Percentiles rank a stretch among this genome's conserved stretches.
Conservation (phyloP, 2,888 invertebrate genomes). For the Tupiocoris notatus region DNA sequence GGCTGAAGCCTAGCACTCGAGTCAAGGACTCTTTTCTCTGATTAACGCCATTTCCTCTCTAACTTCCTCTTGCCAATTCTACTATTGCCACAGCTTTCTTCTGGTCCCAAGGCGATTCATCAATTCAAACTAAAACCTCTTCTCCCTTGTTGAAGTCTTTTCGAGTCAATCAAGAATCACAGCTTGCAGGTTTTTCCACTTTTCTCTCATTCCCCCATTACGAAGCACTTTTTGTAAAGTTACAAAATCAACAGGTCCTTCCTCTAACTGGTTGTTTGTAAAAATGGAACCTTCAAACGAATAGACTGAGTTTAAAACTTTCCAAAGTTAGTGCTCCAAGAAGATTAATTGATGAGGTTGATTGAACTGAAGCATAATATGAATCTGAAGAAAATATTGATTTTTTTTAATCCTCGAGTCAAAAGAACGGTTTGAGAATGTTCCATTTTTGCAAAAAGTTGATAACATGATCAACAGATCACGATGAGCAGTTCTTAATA, state of each 20-base stretch:
- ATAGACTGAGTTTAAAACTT: too few relatives aligned
- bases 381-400: too few relatives aligned
- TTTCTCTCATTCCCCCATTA: not conserved
- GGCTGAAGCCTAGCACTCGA: not conserved
- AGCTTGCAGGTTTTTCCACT: not conserved
- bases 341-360: not conserved
- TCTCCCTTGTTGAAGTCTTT: not conserved
- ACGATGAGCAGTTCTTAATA: too few relatives aligned
- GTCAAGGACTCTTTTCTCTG: slow-evolving; percentile 3
- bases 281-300: too few relatives aligned
- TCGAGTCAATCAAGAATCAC: not conserved
- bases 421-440: too few relatives aligned
- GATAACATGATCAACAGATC: too few relatives aligned
- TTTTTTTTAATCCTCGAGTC: too few relatives aligned
- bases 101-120: not conserved
- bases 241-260: not conserved
- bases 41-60: slow-evolving; percentile 5
- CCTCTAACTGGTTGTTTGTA: not conserved
- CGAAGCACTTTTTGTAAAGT: not conserved
- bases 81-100: not conserved
- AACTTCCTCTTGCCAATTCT: not conserved
- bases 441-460: too few relatives aligned
- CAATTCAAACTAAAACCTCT: slow-evolving; percentile 8
- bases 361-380: not conserved
- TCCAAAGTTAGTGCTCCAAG: too few relatives aligned